A percentile compares a stretch with the other conserved stretches of the same genome.
Conservation (phyloP, 2,797 vertebrate genomes). For the Microhierax caerulescens region DNA sequence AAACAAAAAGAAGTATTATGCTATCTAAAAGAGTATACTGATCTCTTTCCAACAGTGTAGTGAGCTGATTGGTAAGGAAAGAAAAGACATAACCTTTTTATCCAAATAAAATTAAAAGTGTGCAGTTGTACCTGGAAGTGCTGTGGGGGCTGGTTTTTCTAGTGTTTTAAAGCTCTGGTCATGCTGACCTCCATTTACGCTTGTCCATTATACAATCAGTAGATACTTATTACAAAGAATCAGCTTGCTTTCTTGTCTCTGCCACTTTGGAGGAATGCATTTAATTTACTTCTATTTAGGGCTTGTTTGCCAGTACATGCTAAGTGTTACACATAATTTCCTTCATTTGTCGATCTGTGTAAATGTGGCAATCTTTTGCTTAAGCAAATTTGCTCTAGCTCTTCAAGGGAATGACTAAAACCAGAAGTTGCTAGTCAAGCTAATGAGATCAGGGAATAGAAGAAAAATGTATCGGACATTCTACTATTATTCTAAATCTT, state of each 20-base stretch:
- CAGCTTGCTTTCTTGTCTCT: not conserved
- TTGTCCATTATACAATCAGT: not conserved
- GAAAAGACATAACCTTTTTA: not conserved
- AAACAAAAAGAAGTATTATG: not conserved
- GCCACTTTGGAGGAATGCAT: not conserved
- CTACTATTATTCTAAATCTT: not conserved
- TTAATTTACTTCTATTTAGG: not conserved
- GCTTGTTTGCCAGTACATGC: not conserved
- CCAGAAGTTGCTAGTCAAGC: not conserved
- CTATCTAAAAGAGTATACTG: not conserved
- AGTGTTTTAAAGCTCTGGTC: not conserved
- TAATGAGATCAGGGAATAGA: not conserved
- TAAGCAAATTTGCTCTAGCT: not conserved
- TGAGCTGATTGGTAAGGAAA: not conserved
- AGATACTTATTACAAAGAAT: not conserved
- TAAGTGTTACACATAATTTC: not conserved
- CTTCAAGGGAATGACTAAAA: not conserved
- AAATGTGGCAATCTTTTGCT: not conserved
- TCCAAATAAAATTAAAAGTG: not conserved
- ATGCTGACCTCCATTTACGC: not conserved
- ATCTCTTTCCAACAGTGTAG: not conserved
- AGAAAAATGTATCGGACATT: not conserved
- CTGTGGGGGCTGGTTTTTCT: not conserved
- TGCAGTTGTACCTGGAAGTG: not conserved
- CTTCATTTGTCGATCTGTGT: not conserved